Percentiles rank a stretch among this genome's conserved stretches.
Conservation (phyloP, 2,113 vertebrate genomes). For the Chaetops frenatus region DNA sequence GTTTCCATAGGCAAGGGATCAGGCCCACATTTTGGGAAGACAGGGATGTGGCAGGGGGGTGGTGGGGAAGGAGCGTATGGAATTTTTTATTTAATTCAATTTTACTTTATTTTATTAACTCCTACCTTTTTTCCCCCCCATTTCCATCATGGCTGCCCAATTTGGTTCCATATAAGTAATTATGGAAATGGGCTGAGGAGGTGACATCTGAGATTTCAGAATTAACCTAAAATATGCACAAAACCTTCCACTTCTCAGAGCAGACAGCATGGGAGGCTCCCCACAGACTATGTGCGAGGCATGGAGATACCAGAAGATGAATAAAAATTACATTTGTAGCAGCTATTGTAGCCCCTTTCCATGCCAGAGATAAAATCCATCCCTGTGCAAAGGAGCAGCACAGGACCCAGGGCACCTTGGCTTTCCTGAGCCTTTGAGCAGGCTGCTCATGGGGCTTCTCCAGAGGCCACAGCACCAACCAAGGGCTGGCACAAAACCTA, state of each 20-base stretch:
- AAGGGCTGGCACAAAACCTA: not conserved
- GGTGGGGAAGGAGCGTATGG: rapidly evolving
- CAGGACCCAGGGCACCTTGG: not conserved
- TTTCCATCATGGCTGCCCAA: not conserved
- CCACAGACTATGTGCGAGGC: not conserved
- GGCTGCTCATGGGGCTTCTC: not conserved
- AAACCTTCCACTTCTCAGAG: not conserved
- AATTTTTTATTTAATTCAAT: not conserved
- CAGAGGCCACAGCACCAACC: not conserved
- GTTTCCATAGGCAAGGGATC: not conserved
- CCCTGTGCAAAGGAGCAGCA: not conserved
- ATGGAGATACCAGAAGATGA: not conserved
- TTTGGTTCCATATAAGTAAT: not conserved
- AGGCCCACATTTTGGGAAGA: not conserved
- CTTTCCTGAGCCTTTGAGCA: not conserved
- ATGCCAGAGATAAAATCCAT: not conserved
- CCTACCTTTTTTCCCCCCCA: not conserved
- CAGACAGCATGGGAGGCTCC: not conserved
- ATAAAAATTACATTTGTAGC: not conserved
- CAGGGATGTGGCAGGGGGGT: not conserved
- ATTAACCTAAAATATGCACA: slow-evolving; percentile 30
- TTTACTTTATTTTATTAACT: not conserved
- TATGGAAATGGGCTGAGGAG: slow-evolving; percentile 6
- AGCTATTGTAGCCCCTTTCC: not conserved
- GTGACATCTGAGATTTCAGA: slow-evolving; percentile 23